Percentiles rank a stretch among this genome's conserved stretches.
Evolutionary conservation across 2,888 invertebrate species (phyloP).

Genomic region (Gerris lacustris): DNA sequence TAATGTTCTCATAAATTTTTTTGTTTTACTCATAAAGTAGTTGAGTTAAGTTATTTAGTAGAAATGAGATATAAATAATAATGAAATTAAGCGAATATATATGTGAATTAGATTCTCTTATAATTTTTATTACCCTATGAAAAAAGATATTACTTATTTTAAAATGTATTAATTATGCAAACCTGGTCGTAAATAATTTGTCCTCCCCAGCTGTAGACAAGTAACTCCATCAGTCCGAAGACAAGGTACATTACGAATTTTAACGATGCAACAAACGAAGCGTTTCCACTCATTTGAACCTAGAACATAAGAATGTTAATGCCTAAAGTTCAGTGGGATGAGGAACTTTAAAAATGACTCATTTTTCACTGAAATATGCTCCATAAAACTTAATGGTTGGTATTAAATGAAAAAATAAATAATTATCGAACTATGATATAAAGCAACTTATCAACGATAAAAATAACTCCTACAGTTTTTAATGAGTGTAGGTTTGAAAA

Average conservation of each 20-base stretch:
- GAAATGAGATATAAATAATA: no score
- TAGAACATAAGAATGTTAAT: neutral
- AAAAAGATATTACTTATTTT: no score
- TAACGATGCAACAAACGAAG: neutral
- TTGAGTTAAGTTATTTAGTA: no score
- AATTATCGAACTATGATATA: neutral
- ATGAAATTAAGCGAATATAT: no score
- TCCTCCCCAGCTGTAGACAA: conserved; percentile 27
- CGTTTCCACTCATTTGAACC: neutral
- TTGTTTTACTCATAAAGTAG: no score
- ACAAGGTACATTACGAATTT: conserved; percentile 26
- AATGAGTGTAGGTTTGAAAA: no score
- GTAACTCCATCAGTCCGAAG: conserved; percentile 23
- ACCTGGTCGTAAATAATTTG: conserved; percentile 23
- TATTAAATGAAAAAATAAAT: neutral
- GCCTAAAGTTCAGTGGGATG: no score
- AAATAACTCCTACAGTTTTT: no score
- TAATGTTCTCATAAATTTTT: no score
- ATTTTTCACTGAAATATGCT: neutral
- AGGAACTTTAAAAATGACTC: no score
- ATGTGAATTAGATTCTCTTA: no score
- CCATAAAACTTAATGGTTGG: neutral
- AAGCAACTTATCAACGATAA: neutral
- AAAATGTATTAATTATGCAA: neutral
- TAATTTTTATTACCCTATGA: no score